A percentile compares a stretch with the other conserved stretches of the same genome.
Conservation (phyloP, 2,113 vertebrate genomes). For the Passer domesticus region DNA sequence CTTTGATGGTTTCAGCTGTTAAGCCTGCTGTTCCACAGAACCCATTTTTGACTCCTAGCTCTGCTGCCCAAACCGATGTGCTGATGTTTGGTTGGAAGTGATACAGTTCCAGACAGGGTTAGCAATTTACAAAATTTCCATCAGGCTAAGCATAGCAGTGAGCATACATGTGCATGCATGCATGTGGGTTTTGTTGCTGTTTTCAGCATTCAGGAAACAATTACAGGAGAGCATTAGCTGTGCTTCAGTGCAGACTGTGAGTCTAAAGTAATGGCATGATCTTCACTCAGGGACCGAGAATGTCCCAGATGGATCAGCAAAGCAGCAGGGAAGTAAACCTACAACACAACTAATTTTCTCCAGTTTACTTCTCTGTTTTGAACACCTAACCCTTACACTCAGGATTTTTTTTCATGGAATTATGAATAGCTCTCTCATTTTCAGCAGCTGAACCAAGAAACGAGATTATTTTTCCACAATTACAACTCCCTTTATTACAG, state of each 20-base stretch:
- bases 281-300: neutral
- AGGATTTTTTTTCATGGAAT: neutral
- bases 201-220: conserved; percentile 21
- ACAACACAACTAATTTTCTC: neutral
- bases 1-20: conserved; percentile 52
- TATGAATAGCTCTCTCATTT: neutral
- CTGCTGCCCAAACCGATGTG: neutral
- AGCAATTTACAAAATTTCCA: conserved; percentile 26
- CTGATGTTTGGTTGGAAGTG: neutral
- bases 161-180: neutral
- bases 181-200: neutral
- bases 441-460: neutral
- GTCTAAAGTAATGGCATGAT: neutral
- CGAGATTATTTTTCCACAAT: neutral
- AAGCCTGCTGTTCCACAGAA: conserved; percentile 18
- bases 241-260: neutral
- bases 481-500: neutral
- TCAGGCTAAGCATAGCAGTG: neutral
- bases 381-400: neutral
- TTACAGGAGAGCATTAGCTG: neutral
- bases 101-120: neutral
- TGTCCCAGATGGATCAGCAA: neutral
- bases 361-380: neutral
- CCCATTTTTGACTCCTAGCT: neutral
- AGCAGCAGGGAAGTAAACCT: neutral